Conservation (phyloP, 2,888 invertebrate species). For the Ormia ochracea region DNA sequence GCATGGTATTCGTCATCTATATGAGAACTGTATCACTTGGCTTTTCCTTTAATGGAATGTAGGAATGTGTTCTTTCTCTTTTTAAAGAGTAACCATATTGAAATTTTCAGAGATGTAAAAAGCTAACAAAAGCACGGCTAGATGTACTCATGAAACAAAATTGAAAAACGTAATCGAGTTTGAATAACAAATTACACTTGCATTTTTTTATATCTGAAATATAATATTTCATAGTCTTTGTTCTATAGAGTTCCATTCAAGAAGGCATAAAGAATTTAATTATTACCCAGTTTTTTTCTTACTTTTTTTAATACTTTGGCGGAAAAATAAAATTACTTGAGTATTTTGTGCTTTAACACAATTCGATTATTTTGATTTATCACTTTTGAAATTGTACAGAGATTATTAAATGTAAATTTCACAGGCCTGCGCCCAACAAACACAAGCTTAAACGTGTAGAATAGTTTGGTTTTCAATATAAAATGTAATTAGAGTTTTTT, state of each 20-base stretch:
- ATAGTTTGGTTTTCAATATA: no score
- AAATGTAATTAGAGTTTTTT: no score
- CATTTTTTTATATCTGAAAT: constrained; percentile 11
- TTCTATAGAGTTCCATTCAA: constrained; percentile 11
- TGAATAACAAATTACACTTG: constrained; percentile 37
- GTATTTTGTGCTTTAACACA: no score
- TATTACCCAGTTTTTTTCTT: constrained; percentile 50
- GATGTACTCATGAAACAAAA: neutral
- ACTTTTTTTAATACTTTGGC: constrained; percentile 28
- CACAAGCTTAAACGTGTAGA: no score
- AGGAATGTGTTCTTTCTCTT: neutral
- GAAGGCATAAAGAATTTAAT: constrained; percentile 14
- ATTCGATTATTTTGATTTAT: no score
- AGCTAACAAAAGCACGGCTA: neutral
- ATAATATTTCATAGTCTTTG: constrained; percentile 38
- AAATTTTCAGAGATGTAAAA: neutral
- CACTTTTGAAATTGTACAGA: no score
- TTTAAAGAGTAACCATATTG: neutral
- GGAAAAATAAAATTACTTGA: no score
- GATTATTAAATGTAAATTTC: no score
- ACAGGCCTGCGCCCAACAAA: no score
- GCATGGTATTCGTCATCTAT: no score
- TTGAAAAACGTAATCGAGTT: constrained; percentile 43
- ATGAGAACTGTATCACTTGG: no score
- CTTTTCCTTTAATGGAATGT: no score